Conservation (phyloP, 2,888 invertebrate genomes). For the Synanthedon myopaeformis region DNA sequence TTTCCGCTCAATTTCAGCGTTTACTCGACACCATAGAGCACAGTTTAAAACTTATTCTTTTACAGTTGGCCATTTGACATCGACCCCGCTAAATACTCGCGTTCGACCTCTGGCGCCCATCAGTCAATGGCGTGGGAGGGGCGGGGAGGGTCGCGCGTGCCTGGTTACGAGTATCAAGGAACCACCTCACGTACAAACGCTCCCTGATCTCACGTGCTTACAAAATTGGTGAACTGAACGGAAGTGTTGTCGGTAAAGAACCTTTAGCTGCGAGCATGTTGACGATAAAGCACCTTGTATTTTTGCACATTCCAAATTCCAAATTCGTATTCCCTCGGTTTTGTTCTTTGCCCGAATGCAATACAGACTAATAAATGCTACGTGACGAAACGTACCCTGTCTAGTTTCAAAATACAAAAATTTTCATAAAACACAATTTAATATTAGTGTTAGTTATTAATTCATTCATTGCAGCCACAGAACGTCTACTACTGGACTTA, state of each 20-base stretch:
- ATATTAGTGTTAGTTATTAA: no score
- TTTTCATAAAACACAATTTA: no score
- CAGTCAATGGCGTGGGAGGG: slow-evolving; percentile 3
- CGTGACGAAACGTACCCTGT: neutral
- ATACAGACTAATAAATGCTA: neutral
- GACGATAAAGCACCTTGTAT: slow-evolving; percentile 20
- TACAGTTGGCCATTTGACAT: slow-evolving; percentile 13
- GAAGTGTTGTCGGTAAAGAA: slow-evolving; percentile 27
- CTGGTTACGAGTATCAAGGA: slow-evolving; percentile 21
- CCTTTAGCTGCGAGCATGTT: slow-evolving; percentile 14
- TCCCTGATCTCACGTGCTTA: slow-evolving; percentile 37
- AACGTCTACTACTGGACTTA: no score
- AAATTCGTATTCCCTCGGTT: slow-evolving; percentile 6
- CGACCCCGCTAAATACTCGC: slow-evolving; percentile 5
- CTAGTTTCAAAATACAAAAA: neutral
- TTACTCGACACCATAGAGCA: slow-evolving; percentile 29
- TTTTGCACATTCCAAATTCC: slow-evolving; percentile 12
- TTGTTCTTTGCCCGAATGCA: slow-evolving; percentile 5
- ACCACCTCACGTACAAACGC: slow-evolving; percentile 33
- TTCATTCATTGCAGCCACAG: no score
- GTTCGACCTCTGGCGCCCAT: neutral
- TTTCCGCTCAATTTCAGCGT: slow-evolving; percentile 37
- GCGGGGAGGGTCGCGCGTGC: slow-evolving; percentile 8
- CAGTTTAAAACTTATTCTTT: slow-evolving; percentile 34
- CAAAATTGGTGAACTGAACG: slow-evolving; percentile 34